These are phyloP conservation scores for Dromiciops gliroides DNA, from an alignment of 2,113 vertebrate genomes.

Conservation along the genomic window DNA sequence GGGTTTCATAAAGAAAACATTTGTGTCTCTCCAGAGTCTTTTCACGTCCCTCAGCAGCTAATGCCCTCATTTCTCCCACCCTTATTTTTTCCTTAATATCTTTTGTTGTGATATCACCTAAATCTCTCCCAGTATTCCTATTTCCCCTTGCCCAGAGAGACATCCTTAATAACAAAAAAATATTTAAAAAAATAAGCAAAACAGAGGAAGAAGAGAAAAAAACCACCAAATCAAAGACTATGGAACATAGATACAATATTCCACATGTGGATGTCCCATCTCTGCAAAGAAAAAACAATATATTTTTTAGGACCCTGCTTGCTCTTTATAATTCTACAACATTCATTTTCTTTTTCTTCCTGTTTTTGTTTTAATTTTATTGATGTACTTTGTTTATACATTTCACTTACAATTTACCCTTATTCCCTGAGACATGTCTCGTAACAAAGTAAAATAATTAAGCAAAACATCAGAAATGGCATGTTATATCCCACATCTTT, in stretches of 20 bases:
- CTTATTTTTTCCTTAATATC: background rate
- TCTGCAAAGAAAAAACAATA: no score
- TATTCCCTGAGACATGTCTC: background rate
- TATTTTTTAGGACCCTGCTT: background rate
- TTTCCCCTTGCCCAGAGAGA: background rate
- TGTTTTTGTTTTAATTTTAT: background rate
- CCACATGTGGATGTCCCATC: no score
- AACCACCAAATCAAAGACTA: background rate
- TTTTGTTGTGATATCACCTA: background rate
- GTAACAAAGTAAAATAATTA: background rate
- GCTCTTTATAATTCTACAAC: background rate
- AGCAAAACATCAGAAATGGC: background rate
- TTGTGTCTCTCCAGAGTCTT: background rate
- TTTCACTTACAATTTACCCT: background rate
- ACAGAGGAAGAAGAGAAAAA: background rate
- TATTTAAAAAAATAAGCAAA: background rate
- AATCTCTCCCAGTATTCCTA: background rate
- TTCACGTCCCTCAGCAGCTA: background rate
- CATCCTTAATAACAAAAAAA: background rate
- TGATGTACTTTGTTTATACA: background rate
- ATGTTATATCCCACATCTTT: background rate
- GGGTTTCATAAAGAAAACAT: background rate
- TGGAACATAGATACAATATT: background rate
- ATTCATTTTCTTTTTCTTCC: background rate
- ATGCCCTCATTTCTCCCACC: background rate